Conservation (phyloP, 2,797 vertebrate genomes). For the Harpagifer antarcticus region DNA sequence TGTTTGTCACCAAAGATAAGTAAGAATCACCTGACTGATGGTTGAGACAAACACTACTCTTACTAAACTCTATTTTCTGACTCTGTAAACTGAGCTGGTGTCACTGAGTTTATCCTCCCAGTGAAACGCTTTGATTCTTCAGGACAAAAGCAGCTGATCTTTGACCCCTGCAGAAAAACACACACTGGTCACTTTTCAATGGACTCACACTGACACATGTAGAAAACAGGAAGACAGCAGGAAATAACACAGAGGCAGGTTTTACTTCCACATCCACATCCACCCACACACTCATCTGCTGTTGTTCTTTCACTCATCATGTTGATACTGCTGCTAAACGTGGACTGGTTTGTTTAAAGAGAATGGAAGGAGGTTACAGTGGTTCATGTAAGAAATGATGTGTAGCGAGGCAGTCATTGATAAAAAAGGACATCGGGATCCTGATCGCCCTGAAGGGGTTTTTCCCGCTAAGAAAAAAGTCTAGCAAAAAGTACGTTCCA, state of each 20-base stretch:
- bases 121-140: slow-evolving; percentile 43
- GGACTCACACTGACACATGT: slow-evolving; percentile 19
- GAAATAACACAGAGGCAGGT: slow-evolving; percentile 53
- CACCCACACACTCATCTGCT: slow-evolving; percentile 10
- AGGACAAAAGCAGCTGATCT: slow-evolving; percentile 36
- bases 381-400: no score
- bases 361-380: no score
- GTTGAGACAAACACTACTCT: not conserved
- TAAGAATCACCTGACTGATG: not conserved
- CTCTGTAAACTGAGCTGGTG: not conserved
- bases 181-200: slow-evolving; percentile 35
- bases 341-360: no score
- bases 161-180: slow-evolving; percentile 9
- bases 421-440: no score
- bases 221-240: slow-evolving; percentile 58
- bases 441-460: no score
- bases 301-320: no score
- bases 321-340: no score
- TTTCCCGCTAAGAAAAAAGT: no score
- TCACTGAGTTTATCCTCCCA: slow-evolving; percentile 22
- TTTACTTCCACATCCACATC: slow-evolving; percentile 32
- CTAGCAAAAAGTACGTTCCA: no score
- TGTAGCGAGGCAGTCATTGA: no score
- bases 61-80: not conserved
- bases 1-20: no score